phyloP scores from a whole-genome alignment of 2,888 invertebrate species.

The Drosophila colorata region DNA sequence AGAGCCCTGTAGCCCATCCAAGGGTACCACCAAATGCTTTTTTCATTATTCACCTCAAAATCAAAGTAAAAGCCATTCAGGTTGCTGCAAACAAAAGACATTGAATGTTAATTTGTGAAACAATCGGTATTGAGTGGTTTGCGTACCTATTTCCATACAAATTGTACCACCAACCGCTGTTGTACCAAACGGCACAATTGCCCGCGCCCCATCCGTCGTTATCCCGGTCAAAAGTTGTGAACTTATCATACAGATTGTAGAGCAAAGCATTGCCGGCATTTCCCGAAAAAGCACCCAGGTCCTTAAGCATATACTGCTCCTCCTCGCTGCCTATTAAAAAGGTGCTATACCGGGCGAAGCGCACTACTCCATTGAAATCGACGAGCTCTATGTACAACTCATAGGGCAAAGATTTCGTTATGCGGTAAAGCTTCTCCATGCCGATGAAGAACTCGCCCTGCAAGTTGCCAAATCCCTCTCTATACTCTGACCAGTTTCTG shows the following conservation, averaged over 20 bases:
- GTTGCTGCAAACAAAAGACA: slow-evolving; percentile 21
- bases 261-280: slow-evolving; percentile 7
- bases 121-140: background rate
- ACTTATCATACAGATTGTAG: background rate
- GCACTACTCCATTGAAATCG: background rate
- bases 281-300: slow-evolving; percentile 5
- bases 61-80: slow-evolving; percentile 26
- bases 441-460: slow-evolving; percentile 19
- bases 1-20: slow-evolving; percentile 21
- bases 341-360: slow-evolving; percentile 7
- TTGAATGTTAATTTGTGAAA: background rate
- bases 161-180: slow-evolving; percentile 19
- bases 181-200: slow-evolving; percentile 5
- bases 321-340: slow-evolving; percentile 15
- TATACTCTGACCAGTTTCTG: slow-evolving; percentile 7
- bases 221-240: slow-evolving; percentile 19
- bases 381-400: slow-evolving; percentile 11
- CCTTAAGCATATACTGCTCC: slow-evolving; percentile 1
- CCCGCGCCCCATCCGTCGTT: background rate
- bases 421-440: slow-evolving; percentile 6
- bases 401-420: slow-evolving; percentile 12
- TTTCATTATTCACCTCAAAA: rapidly evolving
- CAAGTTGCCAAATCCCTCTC: slow-evolving; percentile 5
- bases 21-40: slow-evolving; percentile 37
- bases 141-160: slow-evolving; percentile 16